phyloP scores from a whole-genome alignment of 2,888 invertebrate genomes.

The Congeria kusceri region DNA sequence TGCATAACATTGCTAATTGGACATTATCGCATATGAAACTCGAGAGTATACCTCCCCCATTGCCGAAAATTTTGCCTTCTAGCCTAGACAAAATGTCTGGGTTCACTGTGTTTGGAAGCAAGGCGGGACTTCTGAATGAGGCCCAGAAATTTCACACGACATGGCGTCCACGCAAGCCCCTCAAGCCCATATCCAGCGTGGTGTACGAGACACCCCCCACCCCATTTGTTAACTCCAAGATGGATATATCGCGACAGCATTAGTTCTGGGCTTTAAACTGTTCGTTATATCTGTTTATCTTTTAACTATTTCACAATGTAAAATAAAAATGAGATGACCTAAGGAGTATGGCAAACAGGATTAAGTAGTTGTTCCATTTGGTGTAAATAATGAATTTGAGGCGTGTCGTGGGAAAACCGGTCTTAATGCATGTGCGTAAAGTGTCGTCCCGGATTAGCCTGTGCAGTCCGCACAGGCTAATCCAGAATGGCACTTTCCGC shows the following conservation, averaged over 20 bases:
- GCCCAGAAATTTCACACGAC: conserved; percentile 55
- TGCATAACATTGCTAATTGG: conserved; percentile 29
- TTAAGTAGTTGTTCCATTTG: no score
- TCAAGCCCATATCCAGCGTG: conserved; percentile 51
- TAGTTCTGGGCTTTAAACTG: not conserved
- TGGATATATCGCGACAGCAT: conserved; percentile 31
- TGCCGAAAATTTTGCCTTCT: conserved; percentile 23
- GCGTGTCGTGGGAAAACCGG: no score
- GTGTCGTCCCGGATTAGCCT: no score
- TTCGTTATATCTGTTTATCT: no score
- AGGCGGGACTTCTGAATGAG: conserved; percentile 40
- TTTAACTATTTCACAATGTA: no score
- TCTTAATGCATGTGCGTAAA: no score
- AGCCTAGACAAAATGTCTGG: conserved; percentile 12
- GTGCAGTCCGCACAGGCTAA: no score
- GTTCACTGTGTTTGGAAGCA: conserved; percentile 58
- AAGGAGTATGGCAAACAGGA: no score
- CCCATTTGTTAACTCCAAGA: conserved; percentile 61
- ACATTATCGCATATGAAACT: conserved; percentile 32
- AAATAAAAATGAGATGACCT: no score
- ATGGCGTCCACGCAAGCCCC: conserved; percentile 60
- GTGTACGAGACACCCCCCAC: conserved; percentile 67
- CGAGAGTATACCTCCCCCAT: conserved; percentile 36
- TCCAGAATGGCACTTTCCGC: no score
- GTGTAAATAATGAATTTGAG: no score